A percentile compares a stretch with the other conserved stretches of the same genome.
Conservation (phyloP, 2,113 vertebrate species). For the Dasypus novemcinctus region DNA sequence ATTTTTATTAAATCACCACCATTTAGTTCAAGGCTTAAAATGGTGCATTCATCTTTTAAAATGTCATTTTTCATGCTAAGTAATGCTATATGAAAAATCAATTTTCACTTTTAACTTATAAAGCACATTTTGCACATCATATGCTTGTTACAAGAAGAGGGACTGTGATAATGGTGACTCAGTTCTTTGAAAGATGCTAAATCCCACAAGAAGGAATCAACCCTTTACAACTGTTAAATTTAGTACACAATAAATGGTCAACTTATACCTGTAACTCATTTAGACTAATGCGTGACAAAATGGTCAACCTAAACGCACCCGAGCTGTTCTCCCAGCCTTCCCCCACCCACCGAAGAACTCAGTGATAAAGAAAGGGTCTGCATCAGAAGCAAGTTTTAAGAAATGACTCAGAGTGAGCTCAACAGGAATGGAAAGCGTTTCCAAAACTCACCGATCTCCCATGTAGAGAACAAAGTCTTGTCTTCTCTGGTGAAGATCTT, state of each 20-base stretch:
- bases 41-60: conserved; percentile 42
- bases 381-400: background rate
- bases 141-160: conserved; percentile 12
- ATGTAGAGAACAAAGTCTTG: background rate
- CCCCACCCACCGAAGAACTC: background rate
- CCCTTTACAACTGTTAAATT: background rate
- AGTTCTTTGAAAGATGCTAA: background rate
- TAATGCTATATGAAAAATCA: conserved; percentile 47
- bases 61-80: conserved; percentile 26
- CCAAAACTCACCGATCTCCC: background rate
- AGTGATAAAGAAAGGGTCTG: background rate
- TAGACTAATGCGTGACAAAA: too few species aligned
- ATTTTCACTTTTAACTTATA: conserved; percentile 41
- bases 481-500: background rate
- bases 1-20: conserved; percentile 46
- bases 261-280: conserved; percentile 8
- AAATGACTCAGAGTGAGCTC: background rate
- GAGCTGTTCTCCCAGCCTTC: background rate
- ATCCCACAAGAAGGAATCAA: background rate
- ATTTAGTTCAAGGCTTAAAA: conserved; percentile 57
- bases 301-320: background rate
- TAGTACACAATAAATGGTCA: background rate
- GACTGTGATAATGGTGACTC: background rate
- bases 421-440: background rate
- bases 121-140: background rate